Evolutionary conservation across 2,113 vertebrate species (phyloP).

Genomic region (Craseonycteris thonglongyai): DNA sequence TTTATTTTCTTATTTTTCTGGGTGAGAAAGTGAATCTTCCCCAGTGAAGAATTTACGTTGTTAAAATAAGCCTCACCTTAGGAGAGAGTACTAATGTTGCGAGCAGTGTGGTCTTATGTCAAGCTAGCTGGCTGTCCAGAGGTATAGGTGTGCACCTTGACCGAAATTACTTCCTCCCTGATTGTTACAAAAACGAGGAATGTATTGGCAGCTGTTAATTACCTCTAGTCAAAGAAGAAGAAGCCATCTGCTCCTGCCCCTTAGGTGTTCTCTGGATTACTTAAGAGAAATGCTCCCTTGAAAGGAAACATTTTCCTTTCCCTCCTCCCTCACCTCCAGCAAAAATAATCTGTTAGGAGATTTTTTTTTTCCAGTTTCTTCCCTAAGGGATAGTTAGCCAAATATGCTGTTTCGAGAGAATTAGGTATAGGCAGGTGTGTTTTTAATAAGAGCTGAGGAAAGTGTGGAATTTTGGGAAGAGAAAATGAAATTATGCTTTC

Average conservation of each 20-base stretch:
- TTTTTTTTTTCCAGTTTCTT: neutral
- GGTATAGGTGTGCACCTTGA: neutral
- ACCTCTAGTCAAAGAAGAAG: constrained; percentile 7
- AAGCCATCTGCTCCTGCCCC: neutral
- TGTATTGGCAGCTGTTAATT: neutral
- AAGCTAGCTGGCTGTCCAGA: neutral
- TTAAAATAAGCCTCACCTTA: neutral
- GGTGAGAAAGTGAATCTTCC: neutral
- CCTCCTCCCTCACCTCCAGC: neutral
- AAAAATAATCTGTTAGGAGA: neutral
- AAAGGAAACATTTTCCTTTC: neutral
- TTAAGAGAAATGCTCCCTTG: neutral
- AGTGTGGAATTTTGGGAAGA: neutral
- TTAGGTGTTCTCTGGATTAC: neutral
- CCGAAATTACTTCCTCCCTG: too few relatives aligned
- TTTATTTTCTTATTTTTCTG: neutral
- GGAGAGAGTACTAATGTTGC: neutral
- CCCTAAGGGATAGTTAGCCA: neutral
- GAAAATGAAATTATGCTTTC: neutral
- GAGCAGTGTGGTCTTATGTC: neutral
- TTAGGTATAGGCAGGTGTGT: neutral
- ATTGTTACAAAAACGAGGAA: neutral
- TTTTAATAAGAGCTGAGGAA: neutral
- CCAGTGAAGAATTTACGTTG: neutral
- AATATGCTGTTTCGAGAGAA: neutral